A percentile compares a stretch with the other conserved stretches of the same genome.
Conservation (phyloP, 2,797 vertebrate genomes). For the Macropodus opercularis region DNA sequence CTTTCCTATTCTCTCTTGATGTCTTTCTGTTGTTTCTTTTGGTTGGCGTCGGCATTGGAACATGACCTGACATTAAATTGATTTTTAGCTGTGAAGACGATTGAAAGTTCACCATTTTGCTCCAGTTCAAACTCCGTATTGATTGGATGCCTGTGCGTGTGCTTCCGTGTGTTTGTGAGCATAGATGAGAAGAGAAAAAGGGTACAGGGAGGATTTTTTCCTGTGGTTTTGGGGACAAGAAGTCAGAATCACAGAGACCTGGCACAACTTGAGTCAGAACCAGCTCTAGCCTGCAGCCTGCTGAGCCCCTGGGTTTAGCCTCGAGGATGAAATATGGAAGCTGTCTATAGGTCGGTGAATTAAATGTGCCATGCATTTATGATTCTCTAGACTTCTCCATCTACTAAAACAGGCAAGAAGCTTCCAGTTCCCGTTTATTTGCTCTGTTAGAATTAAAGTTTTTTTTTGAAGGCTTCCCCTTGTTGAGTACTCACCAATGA, state of each 20-base stretch:
- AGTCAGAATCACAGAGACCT: conserved; percentile 39
- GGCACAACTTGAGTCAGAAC: conserved; percentile 42
- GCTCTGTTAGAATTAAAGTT: neutral
- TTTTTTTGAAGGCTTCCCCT: conserved; percentile 1
- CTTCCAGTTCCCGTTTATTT: neutral
- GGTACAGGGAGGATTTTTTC: neutral
- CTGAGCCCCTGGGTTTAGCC: conserved; percentile 46
- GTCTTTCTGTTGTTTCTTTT: conserved; percentile 57
- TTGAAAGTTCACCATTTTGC: conserved; percentile 54
- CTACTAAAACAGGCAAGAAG: conserved; percentile 15
- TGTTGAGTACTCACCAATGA: neutral
- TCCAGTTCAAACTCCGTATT: conserved; percentile 33
- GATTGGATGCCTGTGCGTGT: conserved; percentile 32
- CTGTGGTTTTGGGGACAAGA: conserved; percentile 24
- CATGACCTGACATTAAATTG: conserved; percentile 59
- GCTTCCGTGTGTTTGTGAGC: neutral
- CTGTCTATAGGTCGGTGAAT: conserved; percentile 30
- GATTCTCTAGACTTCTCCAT: conserved; percentile 14
- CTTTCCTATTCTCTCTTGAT: conserved; percentile 46
- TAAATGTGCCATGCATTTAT: conserved; percentile 38
- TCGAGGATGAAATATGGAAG: conserved; percentile 46
- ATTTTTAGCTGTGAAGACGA: conserved; percentile 57
- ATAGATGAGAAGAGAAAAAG: neutral
- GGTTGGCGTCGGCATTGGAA: conserved; percentile 39
- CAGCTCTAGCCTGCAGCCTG: conserved; percentile 36